Percentiles rank a stretch among this genome's conserved stretches.
Evolutionary conservation across 64 coral and sea anemone species (phyloP).

Genomic region (Catalaphyllia jardinei): DNA sequence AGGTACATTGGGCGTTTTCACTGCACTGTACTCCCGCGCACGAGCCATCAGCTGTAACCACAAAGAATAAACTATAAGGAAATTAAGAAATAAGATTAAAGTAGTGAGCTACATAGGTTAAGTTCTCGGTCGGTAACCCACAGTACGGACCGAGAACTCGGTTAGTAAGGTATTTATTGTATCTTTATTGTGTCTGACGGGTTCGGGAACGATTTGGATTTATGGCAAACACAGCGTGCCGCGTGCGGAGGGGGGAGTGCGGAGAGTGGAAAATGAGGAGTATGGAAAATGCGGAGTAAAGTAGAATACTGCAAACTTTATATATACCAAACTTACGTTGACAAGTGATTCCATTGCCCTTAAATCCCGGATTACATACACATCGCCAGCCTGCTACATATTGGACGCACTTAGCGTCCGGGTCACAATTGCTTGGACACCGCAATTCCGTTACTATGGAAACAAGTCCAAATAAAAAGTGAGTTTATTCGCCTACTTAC

Average conservation of each 20-base stretch:
- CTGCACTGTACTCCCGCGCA: constrained; percentile 77
- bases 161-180: not conserved
- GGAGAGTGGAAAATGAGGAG: too few species aligned
- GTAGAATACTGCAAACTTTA: not conserved
- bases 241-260: too few species aligned
- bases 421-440: constrained; percentile 3
- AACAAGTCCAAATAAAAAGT: not conserved
- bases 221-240: too few species aligned
- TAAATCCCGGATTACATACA: constrained; percentile 45
- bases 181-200: too few species aligned
- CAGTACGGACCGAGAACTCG: too few species aligned
- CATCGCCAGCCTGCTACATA: not conserved
- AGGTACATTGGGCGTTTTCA: constrained; percentile 53
- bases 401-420: constrained; percentile 15
- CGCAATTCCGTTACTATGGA: not conserved
- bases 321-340: constrained; percentile 35
- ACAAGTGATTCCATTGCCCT: constrained; percentile 40
- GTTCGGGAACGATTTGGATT: too few species aligned
- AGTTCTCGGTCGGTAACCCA: too few species aligned
- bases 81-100: too few species aligned
- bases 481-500: too few species aligned
- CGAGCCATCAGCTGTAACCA: constrained; percentile 47
- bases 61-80: too few species aligned
- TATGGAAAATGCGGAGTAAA: too few species aligned
- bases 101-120: too few species aligned